Conservation (phyloP, 2,113 vertebrate genomes). For the Poecile atricapillus region DNA sequence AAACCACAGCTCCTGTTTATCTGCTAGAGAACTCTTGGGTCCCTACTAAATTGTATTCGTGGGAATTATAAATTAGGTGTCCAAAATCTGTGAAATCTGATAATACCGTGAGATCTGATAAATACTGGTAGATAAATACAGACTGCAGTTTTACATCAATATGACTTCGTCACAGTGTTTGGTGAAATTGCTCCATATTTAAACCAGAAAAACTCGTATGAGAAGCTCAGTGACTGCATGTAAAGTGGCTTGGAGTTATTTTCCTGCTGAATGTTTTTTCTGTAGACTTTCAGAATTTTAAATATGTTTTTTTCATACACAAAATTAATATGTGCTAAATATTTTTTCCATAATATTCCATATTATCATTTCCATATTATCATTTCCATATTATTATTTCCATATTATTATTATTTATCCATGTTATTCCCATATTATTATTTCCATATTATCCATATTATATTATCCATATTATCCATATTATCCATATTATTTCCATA, state of each 20-base stretch:
- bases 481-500: too few relatives aligned
- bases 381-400: too few relatives aligned
- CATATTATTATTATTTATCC: too few relatives aligned
- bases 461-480: too few relatives aligned
- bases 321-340: neutral
- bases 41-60: neutral
- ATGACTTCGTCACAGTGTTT: neutral
- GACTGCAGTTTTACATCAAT: neutral
- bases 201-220: neutral
- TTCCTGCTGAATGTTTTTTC: neutral
- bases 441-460: too few relatives aligned
- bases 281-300: neutral
- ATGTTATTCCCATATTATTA: too few relatives aligned
- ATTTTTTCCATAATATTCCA: neutral
- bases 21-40: neutral
- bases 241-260: neutral
- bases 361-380: too few relatives aligned
- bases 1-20: neutral
- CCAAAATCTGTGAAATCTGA: neutral
- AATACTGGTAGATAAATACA: neutral
- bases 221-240: neutral
- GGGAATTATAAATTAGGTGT: neutral
- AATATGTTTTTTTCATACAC: neutral
- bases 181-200: neutral
- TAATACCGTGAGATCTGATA: neutral